These are phyloP conservation scores for Macrobrachium rosenbergii DNA, from an alignment of 1,140 invertebrate species.

Conservation along the genomic window DNA sequence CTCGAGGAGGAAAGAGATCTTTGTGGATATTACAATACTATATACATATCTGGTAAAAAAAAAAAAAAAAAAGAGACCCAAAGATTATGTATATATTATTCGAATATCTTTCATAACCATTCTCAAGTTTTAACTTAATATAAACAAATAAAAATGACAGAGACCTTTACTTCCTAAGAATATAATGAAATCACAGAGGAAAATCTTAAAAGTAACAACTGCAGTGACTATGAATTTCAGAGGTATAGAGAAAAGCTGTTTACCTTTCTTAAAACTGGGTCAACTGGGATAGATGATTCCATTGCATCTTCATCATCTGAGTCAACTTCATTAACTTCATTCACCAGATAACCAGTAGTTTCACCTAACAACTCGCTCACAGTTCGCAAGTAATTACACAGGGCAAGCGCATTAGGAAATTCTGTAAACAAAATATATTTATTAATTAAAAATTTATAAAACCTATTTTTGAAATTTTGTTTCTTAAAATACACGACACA, in stretches of 20 bases:
- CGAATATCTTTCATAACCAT: too few species aligned
- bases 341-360: conserved; percentile 31
- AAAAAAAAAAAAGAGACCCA: too few species aligned
- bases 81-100: too few species aligned
- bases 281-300: conserved; percentile 45
- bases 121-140: too few species aligned
- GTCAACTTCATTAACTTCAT: conserved; percentile 38
- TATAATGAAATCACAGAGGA: too few species aligned
- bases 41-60: too few species aligned
- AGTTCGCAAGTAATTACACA: conserved; percentile 54
- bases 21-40: too few species aligned
- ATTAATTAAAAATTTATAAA: not conserved
- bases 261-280: conserved; percentile 55
- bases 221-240: not conserved
- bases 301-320: conserved; percentile 53
- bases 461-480: not conserved
- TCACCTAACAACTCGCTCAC: conserved; percentile 46
- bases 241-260: not conserved
- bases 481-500: not conserved
- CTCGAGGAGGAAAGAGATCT: too few species aligned
- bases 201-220: not conserved
- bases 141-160: too few species aligned
- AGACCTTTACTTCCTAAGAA: too few species aligned
- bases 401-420: conserved; percentile 25
- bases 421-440: conserved; percentile 32